Evolutionary conservation across 2,888 invertebrate genomes (phyloP), one percentile per base, ranked within the genome.

Genomic region (Amphiduros pacificus): DNA sequence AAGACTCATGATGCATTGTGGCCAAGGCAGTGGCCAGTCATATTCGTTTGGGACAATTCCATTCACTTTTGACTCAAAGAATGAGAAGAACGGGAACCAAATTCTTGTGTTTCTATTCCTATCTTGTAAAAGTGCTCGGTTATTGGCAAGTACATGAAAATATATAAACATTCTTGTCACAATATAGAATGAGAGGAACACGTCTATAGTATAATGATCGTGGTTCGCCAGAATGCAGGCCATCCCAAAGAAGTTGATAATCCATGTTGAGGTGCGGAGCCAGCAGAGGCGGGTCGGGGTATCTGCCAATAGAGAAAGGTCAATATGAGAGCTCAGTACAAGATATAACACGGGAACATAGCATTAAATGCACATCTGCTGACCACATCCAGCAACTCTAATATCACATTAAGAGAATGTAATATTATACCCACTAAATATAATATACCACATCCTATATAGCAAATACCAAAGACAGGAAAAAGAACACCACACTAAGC

Each of bases 161-260:
- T 99, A 99, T 49, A 99, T 89, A 85, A 99, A 99, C 63, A 99
- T 87, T 51, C 99, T 88, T 59, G 96, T 96, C 26, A 94, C 79
- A 80, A 99, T 96, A 85, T 99, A 99, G 85, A 99, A 99, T 17
- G 98, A 98, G 65, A 99, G 94, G 85, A 99, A 99, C 60, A 99
- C 97, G 84, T 99, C 99, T 71, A 99, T 99, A 63, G 96, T 96
- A 85, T 99, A 99, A 85, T 99, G 99, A 84, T 99, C 99, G 83
- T 99, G 99, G 28, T 96, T 98, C 32, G 98, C 97, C 73, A 99
- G 87, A 76, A 99, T 98, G 85, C 99, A 98, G 86, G 99, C 99
- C 75, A 99, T 93, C 51, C 97, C 99, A 85, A 99, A 99, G 89
- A 98, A 92, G 82, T 99, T 99, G 85, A 97, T 88, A 79, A 98